Base-by-base conservation (phyloP, 2,888 invertebrate genomes). In the Tiliacea aurago region DNA sequence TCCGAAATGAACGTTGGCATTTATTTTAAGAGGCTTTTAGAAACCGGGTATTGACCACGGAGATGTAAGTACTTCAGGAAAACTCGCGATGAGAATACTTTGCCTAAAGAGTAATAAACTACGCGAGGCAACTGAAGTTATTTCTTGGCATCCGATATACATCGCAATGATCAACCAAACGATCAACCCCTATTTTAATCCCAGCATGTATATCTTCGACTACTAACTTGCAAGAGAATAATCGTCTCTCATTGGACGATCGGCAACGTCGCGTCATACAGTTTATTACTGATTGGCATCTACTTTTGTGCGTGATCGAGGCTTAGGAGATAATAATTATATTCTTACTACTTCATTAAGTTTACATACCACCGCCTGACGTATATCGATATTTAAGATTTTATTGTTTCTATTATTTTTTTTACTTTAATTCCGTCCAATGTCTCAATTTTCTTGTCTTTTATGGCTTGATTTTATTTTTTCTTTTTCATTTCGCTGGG, bases 181-280 rank as follows among this genome's bases (percentile, higher is more conserved):
- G 9, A 63, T 20, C 15, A 37, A 2, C 2, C 1, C 1, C 9
- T 23, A 10, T 65, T 45, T 28, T 18, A 6, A 76, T 15, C 18
- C 15, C 37, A 41, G 23, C 6, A 4, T 20, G 10, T 13, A 4
- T 20, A 7, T 13, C 33, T 73, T 61, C 6, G 15, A 33, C 49
- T 41, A 76, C 56, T 43, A n/a, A n/a, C n/a, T n/a, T n/a, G n/a
- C n/a, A n/a, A n/a, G n/a, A 61, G 53, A 53, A 53, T 10, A 23
- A 28, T 11, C 9, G 9, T 37, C n/a, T 55, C 28, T 78, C 13
- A 69, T 70, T 70, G 49, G 49, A 23, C 28, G 45, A 28, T 49
- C 43, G 28, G 5, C 18, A 49, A 1, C 0, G 11, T 43, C 33
- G n/a, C 23, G 20, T 76, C 62, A 37, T 53, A 61, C 33, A 59